Base-by-base conservation (phyloP, 2,888 invertebrate genomes). In the Drosophila buzzatii region DNA sequence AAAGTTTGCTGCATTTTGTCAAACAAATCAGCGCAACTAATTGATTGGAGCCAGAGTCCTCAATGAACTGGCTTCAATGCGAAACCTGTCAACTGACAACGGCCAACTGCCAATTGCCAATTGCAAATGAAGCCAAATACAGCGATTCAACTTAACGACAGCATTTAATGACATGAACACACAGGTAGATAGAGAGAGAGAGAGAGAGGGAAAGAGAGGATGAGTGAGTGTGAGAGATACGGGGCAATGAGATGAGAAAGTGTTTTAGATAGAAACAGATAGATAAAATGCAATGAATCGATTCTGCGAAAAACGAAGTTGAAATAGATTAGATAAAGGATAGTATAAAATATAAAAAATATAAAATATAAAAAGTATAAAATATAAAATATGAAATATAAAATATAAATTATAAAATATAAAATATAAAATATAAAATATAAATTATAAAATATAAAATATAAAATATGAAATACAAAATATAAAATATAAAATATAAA, bases 21-120 rank as follows among this genome's bases (percentile, higher is more conserved):
- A 79, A 84, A 79, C 82, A 81, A 84, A 84, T 79, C 82, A 81
- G 85, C 74, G 79, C 62, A 79, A 76, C 79, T 82, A 84, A 84
- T 82, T 82, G 82, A 84, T 82, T 81, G 57, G 69, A 57, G 41
- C 52, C 57, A 67, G 47, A 55, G 67, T 56, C 56, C 23, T 37
- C 45, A 37, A 65, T 44, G 66, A 52, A 44, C 52, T 14, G 52
- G 52, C 52, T 49, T 49, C 52, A 20, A 16, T 37, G 65, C 58
- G 51, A 47, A 61, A 60, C 58, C 61, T 59, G 65, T 27, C 37
- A 59, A 51, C 33, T 39, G 37, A 16, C 58, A n/a, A n/a, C 37
- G 18, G 42, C 18, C 42, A 42, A 44, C 20, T 39, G 47, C 12
- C 51, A 52, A 23, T 23, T 61, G 47, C 35, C 59, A 52, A 23